These are phyloP conservation scores for Enchytraeus crypticus DNA, from an alignment of 2,888 invertebrate species.

Conservation along the genomic window DNA sequence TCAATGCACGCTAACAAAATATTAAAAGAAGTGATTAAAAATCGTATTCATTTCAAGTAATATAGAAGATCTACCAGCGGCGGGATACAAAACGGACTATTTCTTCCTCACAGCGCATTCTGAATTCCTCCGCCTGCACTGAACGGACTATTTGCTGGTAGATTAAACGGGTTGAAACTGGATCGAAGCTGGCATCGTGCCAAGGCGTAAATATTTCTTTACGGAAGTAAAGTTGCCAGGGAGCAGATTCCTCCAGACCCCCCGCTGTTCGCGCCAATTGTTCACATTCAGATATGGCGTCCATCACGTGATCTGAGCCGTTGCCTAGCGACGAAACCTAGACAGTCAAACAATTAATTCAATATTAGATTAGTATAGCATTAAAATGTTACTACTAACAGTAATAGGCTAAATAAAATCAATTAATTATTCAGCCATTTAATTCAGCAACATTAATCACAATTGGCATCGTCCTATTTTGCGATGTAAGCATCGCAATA, in stretches of 20 bases:
- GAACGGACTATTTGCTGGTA: slow-evolving; percentile 26
- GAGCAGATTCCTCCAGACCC: slow-evolving; percentile 21
- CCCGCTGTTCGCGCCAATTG: slow-evolving; percentile 22
- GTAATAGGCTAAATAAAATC: too few relatives aligned
- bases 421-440: too few relatives aligned
- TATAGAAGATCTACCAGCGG: slow-evolving; percentile 21
- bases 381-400: not conserved
- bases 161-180: slow-evolving; percentile 22
- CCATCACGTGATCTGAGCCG: slow-evolving; percentile 31
- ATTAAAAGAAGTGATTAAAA: too few relatives aligned
- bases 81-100: slow-evolving; percentile 21
- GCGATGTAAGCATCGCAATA: too few relatives aligned
- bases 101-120: slow-evolving; percentile 19
- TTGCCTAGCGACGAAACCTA: slow-evolving; percentile 31
- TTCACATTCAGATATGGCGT: slow-evolving; percentile 31
- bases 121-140: slow-evolving; percentile 4
- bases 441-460: too few relatives aligned
- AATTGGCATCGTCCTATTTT: too few relatives aligned
- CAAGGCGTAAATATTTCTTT: slow-evolving; percentile 30
- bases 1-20: too few relatives aligned
- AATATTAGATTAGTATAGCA: not conserved
- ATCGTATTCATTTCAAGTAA: too few relatives aligned
- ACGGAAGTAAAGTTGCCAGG: slow-evolving; percentile 28
- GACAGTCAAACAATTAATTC: too few relatives aligned
- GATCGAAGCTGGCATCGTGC: slow-evolving; percentile 24